Evolutionary conservation across 2,888 invertebrate species (phyloP), one percentile per base, ranked within the genome.

Genomic region (Selenia dentaria): DNA sequence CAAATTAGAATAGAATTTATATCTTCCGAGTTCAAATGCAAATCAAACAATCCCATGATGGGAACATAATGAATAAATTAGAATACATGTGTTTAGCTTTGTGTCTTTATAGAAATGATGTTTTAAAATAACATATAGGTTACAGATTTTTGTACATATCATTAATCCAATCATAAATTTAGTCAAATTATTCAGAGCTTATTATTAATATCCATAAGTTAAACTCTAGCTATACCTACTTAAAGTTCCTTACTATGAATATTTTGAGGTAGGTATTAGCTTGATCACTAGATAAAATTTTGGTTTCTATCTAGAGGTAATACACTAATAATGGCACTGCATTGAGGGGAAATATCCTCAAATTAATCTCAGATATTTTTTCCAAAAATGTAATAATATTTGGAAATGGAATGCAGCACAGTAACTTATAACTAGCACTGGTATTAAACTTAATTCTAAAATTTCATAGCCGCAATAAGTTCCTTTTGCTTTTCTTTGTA

Each of bases 401-500:
- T 70, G 69, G 67, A 68, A 59, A 60, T 76, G 83, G 81, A 83
- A 84, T 84, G 83, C 77, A 67, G 63, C 61, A 55, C 54, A 48
- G 61, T 56, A 59, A 55, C 60, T 65, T 59, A 60, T 58, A 61
- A 57, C 54, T 57, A 53, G 35, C 76, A 79, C 74, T 79, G 74
- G 74, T 72, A 61, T 65, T 45, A 60, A 65, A 50, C 29, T 41
- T 50, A 47, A 36, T 25, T 38, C 39, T 54, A 39, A 52, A 46
- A 65, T 46, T 71, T 77, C 68, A 83, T 58, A 91, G 80, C 64
- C 91, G 75, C 51, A 80, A 75, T 46, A 91, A 74, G 58, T 87
- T 91, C 53, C 70, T 82, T 64, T 71, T 85, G 64, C 91, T 90
- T 64, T 87, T 85, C 46, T 66, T 84, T 22, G 89, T 80, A 33